Evolutionary conservation across 2,888 invertebrate genomes (phyloP), one percentile per base, ranked within the genome.

Genomic region (Pristionchus exspectatus): DNA sequence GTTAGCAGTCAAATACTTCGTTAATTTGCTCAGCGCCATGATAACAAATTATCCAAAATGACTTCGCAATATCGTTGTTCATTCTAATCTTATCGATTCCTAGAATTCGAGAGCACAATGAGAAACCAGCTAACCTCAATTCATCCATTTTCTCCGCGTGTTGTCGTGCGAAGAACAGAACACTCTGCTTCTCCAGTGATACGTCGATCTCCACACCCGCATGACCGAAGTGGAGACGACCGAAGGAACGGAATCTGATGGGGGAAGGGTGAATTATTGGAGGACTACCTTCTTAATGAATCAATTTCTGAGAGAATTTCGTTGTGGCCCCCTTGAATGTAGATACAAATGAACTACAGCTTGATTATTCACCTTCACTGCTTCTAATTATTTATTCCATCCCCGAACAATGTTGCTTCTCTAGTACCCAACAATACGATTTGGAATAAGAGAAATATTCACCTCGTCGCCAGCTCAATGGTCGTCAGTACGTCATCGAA

Each of bases 91-190:
- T 38, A 3, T 38, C 38, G 38, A 38, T 38, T 5, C 38, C 38
- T 38, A 3, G 38, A 38, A 38, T 5, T 38, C 38, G 38, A 38
- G 38, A 38, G 38, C 38, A 38, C 38, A 3, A 38, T 50, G 44
- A 50, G 44, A 44, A 44, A n/a, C 56, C 10, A 16, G 1, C 16
- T 14, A 2, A 88, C 33, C 88, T 81, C 77, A 94, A 87, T 84
- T 94, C 94, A 21, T 94, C 94, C 92, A 94, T 91, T 84, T 94
- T 90, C 72, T 94, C 94, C 21, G 90, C 89, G 88, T 93, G 93
- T 85, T 93, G 93, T 16, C 91, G 84, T 1, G 86, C 88, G 77
- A 93, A 93, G 87, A 92, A 93, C 27, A 90, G 85, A 9, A 50
- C 81, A 12, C 72, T 69, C 50, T 93, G 92, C 83, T 91, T 92